phyloP scores from a whole-genome alignment of 1,140 invertebrate genomes.

The Leptinotarsa texana region DNA sequence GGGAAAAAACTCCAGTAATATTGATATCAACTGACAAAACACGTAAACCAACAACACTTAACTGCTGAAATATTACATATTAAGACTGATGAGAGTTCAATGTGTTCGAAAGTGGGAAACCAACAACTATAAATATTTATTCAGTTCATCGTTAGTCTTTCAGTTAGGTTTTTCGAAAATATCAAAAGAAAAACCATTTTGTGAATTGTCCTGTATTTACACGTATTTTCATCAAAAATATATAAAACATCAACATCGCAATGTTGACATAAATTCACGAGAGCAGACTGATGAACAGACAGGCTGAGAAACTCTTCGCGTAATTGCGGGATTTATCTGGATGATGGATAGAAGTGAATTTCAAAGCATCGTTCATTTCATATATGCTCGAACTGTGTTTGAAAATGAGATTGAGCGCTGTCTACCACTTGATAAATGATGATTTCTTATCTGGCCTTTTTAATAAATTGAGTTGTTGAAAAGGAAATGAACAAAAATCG shows the following conservation, averaged over 20 bases:
- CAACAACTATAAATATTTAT: no score
- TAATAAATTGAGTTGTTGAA: constrained; percentile 16
- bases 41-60: no score
- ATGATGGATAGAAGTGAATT: constrained; percentile 15
- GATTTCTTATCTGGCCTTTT: constrained; percentile 3
- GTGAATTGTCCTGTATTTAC: background rate
- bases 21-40: no score
- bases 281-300: constrained; percentile 5
- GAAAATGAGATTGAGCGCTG: constrained; percentile 16
- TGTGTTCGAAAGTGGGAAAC: no score
- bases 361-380: constrained; percentile 15
- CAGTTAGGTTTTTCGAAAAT: background rate
- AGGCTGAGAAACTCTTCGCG: constrained; percentile 8
- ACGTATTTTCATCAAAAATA: background rate
- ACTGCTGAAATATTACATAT: no score
- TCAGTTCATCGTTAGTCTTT: no score
- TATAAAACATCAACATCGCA: background rate
- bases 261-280: constrained; percentile 14
- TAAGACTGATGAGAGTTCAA: no score
- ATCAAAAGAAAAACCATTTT: background rate
- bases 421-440: constrained; percentile 12
- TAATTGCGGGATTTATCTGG: constrained; percentile 17
- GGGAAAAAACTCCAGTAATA: no score
- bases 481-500: background rate
- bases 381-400: constrained; percentile 16